Conservation (phyloP, 2,888 invertebrate species). For the Cosmia trapezina region DNA sequence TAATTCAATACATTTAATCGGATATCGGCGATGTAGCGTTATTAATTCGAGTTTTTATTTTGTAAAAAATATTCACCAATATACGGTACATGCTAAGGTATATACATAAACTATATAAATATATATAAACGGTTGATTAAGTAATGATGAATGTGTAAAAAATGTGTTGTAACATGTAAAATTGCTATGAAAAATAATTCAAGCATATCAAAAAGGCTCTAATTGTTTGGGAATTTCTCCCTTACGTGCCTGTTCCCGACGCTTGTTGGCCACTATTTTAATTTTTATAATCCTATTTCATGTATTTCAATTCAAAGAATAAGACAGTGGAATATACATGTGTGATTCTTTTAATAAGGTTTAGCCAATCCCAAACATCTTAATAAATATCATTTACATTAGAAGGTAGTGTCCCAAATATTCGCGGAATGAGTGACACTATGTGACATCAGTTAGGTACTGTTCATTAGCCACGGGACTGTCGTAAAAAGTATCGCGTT, state of each 20-base stretch:
- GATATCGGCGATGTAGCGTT: background rate
- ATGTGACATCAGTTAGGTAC: slow-evolving; percentile 7
- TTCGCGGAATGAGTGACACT: slow-evolving; percentile 21
- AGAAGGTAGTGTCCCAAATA: slow-evolving; percentile 33
- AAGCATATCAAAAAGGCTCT: background rate
- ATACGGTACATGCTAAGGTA: background rate
- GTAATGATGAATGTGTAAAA: background rate
- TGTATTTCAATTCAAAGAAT: background rate
- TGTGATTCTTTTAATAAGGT: background rate
- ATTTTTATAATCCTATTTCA: background rate
- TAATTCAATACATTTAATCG: background rate
- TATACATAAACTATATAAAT: too few relatives aligned
- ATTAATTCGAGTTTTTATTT: background rate
- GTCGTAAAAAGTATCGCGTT: slow-evolving; percentile 53
- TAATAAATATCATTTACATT: background rate
- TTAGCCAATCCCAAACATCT: background rate
- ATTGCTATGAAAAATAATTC: background rate
- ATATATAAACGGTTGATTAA: too few relatives aligned
- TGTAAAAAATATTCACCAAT: background rate
- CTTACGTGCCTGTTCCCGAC: background rate
- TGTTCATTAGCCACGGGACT: slow-evolving; percentile 53
- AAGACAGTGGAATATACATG: background rate
- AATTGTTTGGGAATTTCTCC: background rate
- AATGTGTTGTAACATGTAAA: background rate
- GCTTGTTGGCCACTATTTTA: background rate